A percentile compares a stretch with the other conserved stretches of the same genome.
phyloP scores from a whole-genome alignment of 2,888 invertebrate genomes.

The Xestoiulus laeticollis region DNA sequence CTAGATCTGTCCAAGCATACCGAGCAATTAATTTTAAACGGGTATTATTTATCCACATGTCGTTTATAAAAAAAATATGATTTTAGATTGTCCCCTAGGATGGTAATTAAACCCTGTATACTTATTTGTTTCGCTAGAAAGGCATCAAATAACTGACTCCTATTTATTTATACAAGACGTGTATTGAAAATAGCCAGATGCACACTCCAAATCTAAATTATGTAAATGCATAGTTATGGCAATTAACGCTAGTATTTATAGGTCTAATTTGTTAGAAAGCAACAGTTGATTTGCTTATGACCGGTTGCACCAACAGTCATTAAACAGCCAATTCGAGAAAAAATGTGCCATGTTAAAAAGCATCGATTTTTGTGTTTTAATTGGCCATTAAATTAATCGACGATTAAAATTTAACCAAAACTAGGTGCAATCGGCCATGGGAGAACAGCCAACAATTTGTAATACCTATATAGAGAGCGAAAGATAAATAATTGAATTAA shows the following conservation, averaged over 20 bases:
- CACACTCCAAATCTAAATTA: conserved; percentile 15
- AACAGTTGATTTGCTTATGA: neutral
- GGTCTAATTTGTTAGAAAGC: conserved; percentile 15
- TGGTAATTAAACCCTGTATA: conserved; percentile 33
- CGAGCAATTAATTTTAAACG: neutral
- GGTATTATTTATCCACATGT: conserved; percentile 7
- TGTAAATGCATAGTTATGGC: conserved; percentile 29
- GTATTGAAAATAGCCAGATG: conserved; percentile 29
- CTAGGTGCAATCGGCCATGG: neutral
- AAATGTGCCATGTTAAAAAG: too few relatives aligned
- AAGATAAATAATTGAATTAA: neutral
- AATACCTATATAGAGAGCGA: neutral
- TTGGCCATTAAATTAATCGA: neutral
- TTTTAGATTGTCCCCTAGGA: conserved; percentile 23
- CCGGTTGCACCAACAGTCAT: neutral
- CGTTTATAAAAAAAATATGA: conserved; percentile 16
- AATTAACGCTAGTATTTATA: conserved; percentile 29
- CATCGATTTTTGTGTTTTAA: too few relatives aligned
- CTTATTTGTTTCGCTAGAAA: conserved; percentile 34
- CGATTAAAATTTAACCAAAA: neutral
- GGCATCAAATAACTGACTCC: conserved; percentile 23
- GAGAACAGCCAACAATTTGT: neutral
- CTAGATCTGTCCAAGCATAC: neutral
- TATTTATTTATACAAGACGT: conserved; percentile 29
- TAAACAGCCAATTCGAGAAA: neutral